phyloP scores from a whole-genome alignment of 2,888 invertebrate species.

The Agonopterix arenella region DNA sequence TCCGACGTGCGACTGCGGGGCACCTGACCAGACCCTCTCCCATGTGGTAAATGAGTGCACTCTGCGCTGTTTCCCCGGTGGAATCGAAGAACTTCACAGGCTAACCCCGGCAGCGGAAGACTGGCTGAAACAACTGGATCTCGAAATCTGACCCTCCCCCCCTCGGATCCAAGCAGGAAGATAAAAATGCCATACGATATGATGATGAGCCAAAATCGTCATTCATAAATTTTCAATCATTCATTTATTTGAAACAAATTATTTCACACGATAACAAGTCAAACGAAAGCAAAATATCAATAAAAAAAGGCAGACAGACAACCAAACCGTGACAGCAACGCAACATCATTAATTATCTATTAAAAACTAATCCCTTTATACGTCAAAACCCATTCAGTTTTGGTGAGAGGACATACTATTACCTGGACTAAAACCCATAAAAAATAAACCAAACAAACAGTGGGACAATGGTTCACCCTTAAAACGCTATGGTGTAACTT shows the following conservation, averaged over 20 bases:
- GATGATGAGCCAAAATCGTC: too few relatives aligned
- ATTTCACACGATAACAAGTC: conserved; percentile 12
- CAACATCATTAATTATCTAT: conserved; percentile 72
- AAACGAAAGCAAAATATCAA: conserved; percentile 23
- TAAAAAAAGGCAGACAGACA: conserved; percentile 17
- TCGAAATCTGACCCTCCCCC: too few relatives aligned
- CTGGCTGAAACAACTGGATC: too few relatives aligned
- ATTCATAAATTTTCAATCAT: too few relatives aligned
- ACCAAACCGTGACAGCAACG: conserved; percentile 32
- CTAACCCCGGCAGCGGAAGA: too few relatives aligned
- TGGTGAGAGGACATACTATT: conserved; percentile 66
- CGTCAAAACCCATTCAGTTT: conserved; percentile 61
- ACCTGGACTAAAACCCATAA: conserved; percentile 66
- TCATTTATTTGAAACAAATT: background rate
- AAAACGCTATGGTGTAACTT: conserved; percentile 15
- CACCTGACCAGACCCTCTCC: too few relatives aligned
- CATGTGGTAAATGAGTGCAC: too few relatives aligned
- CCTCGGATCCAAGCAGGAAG: too few relatives aligned
- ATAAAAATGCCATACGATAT: too few relatives aligned
- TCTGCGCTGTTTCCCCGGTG: too few relatives aligned
- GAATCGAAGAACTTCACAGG: too few relatives aligned
- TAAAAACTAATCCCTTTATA: conserved; percentile 71
- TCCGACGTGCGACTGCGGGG: too few relatives aligned
- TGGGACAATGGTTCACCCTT: conserved; percentile 50
- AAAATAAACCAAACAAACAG: conserved; percentile 62